Evolutionary conservation across 2,113 vertebrate species (phyloP).

Genomic region (Rhombomys opimus): DNA sequence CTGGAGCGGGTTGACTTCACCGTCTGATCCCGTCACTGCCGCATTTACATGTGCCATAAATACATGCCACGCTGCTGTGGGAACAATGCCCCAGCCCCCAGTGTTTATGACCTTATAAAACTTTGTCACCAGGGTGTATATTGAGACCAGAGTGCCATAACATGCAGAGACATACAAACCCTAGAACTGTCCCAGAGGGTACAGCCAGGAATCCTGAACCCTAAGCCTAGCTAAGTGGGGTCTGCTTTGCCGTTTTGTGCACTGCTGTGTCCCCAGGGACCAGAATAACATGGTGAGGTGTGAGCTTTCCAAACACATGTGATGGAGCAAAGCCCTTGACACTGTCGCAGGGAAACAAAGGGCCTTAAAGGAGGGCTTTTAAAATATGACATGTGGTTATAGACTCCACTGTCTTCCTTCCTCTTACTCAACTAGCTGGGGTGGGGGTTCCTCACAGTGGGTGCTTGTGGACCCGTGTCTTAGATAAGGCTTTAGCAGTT

Average conservation of each 20-base stretch:
- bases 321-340: not conserved
- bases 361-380: not conserved
- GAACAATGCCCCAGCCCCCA: not conserved
- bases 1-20: not conserved
- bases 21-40: not conserved
- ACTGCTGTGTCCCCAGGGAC: not conserved
- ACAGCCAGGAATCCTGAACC: not conserved
- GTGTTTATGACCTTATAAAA: not conserved
- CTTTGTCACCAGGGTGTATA: not conserved
- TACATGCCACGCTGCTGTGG: not conserved
- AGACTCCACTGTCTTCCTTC: not conserved
- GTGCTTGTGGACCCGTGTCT: not conserved
- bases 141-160: not conserved
- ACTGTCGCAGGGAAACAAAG: slow-evolving; percentile 44
- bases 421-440: not conserved
- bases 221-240: not conserved
- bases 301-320: not conserved
- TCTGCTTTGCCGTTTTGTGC: not conserved
- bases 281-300: not conserved
- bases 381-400: not conserved
- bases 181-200: not conserved
- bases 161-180: not conserved
- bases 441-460: not conserved
- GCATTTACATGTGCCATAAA: too few relatives aligned
- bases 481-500: not conserved